These are phyloP conservation scores for Heliconius charithonia DNA, from an alignment of 2,888 invertebrate genomes.

Conservation along the genomic window DNA sequence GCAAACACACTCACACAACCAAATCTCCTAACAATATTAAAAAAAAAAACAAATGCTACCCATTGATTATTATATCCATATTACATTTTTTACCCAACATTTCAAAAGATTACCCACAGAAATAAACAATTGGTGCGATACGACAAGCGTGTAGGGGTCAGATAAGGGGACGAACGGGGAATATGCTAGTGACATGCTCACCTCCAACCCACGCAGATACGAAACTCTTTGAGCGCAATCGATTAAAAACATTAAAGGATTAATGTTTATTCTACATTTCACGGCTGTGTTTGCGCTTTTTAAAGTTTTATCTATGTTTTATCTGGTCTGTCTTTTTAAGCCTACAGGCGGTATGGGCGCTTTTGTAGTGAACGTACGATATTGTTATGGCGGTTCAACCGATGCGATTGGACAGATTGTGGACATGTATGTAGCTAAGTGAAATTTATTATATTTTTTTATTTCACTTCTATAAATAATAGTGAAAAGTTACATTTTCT, in stretches of 20 bases:
- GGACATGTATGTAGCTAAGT: neutral
- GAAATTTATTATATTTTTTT: neutral
- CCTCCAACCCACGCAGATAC: conserved; percentile 60
- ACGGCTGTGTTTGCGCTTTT: conserved; percentile 40
- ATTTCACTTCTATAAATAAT: no score
- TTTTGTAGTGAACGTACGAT: neutral
- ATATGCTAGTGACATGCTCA: conserved; percentile 71
- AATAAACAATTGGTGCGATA: conserved; percentile 68
- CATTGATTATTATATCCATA: conserved; percentile 41
- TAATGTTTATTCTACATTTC: conserved; percentile 41
- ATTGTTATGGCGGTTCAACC: neutral
- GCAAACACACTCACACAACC: neutral
- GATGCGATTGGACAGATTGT: neutral
- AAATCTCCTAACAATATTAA: neutral
- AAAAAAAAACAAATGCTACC: neutral
- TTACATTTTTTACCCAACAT: conserved; percentile 47
- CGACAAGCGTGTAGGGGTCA: conserved; percentile 56
- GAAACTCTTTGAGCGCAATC: conserved; percentile 46
- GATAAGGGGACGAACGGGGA: conserved; percentile 74
- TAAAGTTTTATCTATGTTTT: neutral
- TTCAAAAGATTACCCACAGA: conserved; percentile 70
- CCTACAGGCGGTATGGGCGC: no score
- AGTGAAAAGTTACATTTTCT: no score
- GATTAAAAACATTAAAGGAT: conserved; percentile 45
- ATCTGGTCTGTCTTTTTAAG: neutral